A percentile compares a stretch with the other conserved stretches of the same genome.
Conservation (phyloP, 2,888 invertebrate genomes). For the Nebria salina region DNA sequence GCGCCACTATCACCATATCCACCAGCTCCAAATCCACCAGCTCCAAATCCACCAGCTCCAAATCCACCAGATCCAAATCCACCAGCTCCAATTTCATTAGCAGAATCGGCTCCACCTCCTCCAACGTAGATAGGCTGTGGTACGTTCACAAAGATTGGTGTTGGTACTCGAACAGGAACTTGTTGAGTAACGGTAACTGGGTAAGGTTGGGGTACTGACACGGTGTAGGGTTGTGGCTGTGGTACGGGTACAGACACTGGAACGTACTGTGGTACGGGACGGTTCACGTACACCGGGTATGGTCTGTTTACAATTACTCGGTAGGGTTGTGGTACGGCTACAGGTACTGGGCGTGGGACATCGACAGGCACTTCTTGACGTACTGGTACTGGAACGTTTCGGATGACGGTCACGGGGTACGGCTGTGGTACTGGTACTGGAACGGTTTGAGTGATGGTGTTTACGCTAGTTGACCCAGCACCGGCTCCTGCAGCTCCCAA, state of each 20-base stretch:
- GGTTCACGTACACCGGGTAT: too few relatives aligned
- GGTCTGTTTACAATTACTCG: too few relatives aligned
- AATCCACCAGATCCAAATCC: not conserved
- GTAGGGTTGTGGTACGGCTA: too few relatives aligned
- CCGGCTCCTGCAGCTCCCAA: not conserved
- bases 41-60: slow-evolving; percentile 14
- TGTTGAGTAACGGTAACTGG: slow-evolving; percentile 12
- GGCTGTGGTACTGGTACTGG: too few relatives aligned
- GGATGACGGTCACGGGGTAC: too few relatives aligned
- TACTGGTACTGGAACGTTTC: too few relatives aligned
- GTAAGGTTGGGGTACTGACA: slow-evolving; percentile 14
- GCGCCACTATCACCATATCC: not conserved
- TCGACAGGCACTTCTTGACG: too few relatives aligned
- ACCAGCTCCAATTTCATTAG: too few relatives aligned
- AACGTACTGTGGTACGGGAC: too few relatives aligned
- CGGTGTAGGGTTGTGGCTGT: not conserved
- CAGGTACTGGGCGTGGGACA: too few relatives aligned
- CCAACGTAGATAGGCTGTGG: slow-evolving; percentile 15
- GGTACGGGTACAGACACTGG: not conserved
- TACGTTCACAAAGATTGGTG: slow-evolving; percentile 4
- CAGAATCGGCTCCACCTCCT: not conserved
- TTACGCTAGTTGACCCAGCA: not conserved
- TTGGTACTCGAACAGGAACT: slow-evolving; percentile 16
- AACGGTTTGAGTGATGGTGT: too few relatives aligned
- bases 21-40: not conserved